Evolutionary conservation across 2,888 invertebrate genomes (phyloP).

Genomic region (Emmelina monodactyla): DNA sequence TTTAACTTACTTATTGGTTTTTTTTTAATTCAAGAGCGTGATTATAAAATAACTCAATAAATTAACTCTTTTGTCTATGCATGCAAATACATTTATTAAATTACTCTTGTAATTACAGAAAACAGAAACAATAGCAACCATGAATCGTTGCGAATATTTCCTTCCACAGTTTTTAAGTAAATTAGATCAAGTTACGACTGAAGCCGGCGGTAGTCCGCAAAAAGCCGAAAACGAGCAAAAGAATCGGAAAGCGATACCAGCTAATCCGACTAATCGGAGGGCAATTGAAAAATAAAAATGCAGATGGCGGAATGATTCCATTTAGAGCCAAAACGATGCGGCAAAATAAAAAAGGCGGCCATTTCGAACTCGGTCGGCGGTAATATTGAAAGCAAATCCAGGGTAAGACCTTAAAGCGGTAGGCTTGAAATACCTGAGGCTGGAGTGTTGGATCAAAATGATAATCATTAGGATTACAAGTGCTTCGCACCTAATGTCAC

Average conservation of each 20-base stretch:
- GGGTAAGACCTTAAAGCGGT: conserved; percentile 65
- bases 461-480: conserved; percentile 63
- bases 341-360: conserved; percentile 64
- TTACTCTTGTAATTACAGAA: no score
- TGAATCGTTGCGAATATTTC: no score
- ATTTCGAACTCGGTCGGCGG: conserved; percentile 39
- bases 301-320: conserved; percentile 66
- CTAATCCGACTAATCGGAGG: conserved; percentile 65
- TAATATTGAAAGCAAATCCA: conserved; percentile 69
- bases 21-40: no score
- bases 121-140: no score
- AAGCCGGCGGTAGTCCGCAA: conserved; percentile 38
- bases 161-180: no score
- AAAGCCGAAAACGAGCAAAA: conserved; percentile 55
- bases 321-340: conserved; percentile 66
- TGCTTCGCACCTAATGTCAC: conserved; percentile 55
- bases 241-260: conserved; percentile 60
- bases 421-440: conserved; percentile 62
- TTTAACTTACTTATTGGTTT: no score
- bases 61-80: no score
- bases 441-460: conserved; percentile 47
- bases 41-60: no score
- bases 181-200: no score
- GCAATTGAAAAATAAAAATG: conserved; percentile 69
- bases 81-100: no score